Evolutionary conservation across 2,797 vertebrate species (phyloP).

Genomic region (Cynodonichthys magdalenae): DNA sequence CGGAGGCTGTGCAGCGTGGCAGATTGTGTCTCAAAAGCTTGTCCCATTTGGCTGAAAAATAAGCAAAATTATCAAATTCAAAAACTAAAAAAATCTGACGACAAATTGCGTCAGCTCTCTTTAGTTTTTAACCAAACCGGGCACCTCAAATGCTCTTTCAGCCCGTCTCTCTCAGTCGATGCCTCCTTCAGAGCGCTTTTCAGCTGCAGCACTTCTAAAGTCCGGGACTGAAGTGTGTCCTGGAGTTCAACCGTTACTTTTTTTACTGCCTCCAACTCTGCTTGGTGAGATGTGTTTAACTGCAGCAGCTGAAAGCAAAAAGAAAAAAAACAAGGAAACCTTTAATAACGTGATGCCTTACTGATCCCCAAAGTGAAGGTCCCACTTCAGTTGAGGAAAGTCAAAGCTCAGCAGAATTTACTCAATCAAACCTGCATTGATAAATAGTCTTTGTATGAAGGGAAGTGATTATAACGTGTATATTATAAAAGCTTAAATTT

Average conservation of each 20-base stretch:
- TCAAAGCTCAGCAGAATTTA: slow-evolving; percentile 14
- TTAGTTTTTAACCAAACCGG: slow-evolving; percentile 35
- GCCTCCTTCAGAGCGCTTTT: slow-evolving; percentile 63
- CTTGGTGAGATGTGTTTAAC: slow-evolving; percentile 53
- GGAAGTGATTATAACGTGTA: slow-evolving; percentile 17
- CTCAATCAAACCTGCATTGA: slow-evolving; percentile 10
- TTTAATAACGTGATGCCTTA: slow-evolving; percentile 17
- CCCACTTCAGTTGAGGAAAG: slow-evolving; percentile 6
- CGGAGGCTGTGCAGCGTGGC: slow-evolving; percentile 80
- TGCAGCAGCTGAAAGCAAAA: slow-evolving; percentile 62
- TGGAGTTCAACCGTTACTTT: slow-evolving; percentile 65
- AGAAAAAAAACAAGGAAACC: slow-evolving; percentile 17
- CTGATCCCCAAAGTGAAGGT: slow-evolving; percentile 7
- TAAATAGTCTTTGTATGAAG: background rate
- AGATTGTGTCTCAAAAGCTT: slow-evolving; percentile 77
- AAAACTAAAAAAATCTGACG: slow-evolving; percentile 20
- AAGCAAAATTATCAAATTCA: slow-evolving; percentile 36
- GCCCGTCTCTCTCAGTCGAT: slow-evolving; percentile 70
- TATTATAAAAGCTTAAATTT: slow-evolving; percentile 17
- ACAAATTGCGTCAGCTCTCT: slow-evolving; percentile 28
- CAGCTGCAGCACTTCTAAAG: slow-evolving; percentile 69
- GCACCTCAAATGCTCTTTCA: slow-evolving; percentile 79
- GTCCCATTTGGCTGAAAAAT: slow-evolving; percentile 75
- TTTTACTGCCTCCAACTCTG: slow-evolving; percentile 53
- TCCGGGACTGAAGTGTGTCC: slow-evolving; percentile 58